phyloP scores from a whole-genome alignment of 2,888 invertebrate species.

The Eupithecia exiguata region DNA sequence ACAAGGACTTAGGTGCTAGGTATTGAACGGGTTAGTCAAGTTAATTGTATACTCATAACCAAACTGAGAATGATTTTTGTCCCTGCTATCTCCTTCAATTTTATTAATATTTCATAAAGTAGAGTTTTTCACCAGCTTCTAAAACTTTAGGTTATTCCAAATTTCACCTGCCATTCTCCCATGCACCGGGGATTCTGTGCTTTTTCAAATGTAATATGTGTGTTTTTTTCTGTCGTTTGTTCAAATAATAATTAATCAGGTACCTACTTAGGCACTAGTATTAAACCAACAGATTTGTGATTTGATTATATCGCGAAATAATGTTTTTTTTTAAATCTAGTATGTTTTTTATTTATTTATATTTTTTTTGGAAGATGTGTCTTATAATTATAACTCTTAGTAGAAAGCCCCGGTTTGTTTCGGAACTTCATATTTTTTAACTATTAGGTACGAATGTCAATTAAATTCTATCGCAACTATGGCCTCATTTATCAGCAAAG shows the following conservation, averaged over 20 bases:
- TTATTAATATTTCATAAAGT: not conserved
- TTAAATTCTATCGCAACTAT: not conserved
- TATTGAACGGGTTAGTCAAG: not conserved
- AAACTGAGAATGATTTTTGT: no score
- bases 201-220: not conserved
- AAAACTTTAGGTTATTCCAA: not conserved
- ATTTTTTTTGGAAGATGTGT: no score
- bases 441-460: not conserved
- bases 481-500: not conserved
- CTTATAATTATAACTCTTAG: no score
- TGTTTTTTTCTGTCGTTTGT: not conserved
- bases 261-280: no score
- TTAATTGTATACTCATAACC: not conserved
- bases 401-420: no score
- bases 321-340: no score
- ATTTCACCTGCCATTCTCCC: not conserved
- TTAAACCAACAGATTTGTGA: no score
- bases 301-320: no score
- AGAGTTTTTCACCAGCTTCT: no score
- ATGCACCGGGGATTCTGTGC: not conserved
- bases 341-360: no score
- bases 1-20: not conserved
- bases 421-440: not conserved
- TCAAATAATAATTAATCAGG: not conserved
- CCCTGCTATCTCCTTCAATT: not conserved